These are phyloP conservation scores for Meloe dianella DNA, from an alignment of 2,888 invertebrate species.

Conservation along the genomic window DNA sequence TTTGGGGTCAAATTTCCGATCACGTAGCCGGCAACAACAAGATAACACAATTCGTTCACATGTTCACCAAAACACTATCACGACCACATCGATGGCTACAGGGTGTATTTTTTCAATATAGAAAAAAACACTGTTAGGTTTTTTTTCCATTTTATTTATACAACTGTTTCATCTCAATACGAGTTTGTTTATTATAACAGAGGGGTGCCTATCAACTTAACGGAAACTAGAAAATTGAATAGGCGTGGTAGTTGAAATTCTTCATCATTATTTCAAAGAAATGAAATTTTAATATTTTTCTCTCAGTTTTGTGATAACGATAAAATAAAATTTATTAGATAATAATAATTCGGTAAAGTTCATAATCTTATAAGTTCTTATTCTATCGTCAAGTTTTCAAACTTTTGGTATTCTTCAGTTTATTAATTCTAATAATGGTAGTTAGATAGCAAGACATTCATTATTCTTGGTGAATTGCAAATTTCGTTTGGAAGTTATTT, in stretches of 20 bases:
- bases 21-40: not conserved
- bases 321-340: not conserved
- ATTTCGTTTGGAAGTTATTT: not conserved
- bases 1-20: not conserved
- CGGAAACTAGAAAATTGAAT: not conserved
- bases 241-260: not conserved
- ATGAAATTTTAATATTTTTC: not conserved
- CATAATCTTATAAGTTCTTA: not conserved
- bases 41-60: not conserved
- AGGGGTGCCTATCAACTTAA: not conserved
- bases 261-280: not conserved
- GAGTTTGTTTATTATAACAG: conserved; percentile 1
- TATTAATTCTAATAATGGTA: not conserved
- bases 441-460: not conserved
- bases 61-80: not conserved
- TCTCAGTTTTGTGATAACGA: not conserved
- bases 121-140: not conserved
- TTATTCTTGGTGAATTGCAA: not conserved
- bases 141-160: not conserved
- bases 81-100: not conserved
- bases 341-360: not conserved
- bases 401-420: not conserved
- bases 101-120: conserved; percentile 8
- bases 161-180: conserved; percentile 6
- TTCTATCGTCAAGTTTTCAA: not conserved